These are phyloP conservation scores for Sylvia borin DNA, from an alignment of 2,797 vertebrate genomes.

Conservation along the genomic window DNA sequence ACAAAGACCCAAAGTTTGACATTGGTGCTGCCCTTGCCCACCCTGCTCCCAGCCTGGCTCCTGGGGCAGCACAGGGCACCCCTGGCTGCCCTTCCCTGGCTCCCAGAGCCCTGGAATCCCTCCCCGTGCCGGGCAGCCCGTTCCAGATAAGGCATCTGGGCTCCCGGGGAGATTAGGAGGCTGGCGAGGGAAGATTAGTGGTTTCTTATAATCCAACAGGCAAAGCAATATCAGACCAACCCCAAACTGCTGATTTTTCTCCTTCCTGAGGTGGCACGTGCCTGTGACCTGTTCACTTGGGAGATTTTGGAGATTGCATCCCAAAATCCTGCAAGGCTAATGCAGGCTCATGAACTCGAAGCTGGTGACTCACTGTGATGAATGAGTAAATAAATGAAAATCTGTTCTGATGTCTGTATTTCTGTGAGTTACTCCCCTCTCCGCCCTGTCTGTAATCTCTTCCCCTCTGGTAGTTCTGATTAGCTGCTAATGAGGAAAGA, in stretches of 20 bases:
- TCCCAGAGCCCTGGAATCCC: not conserved
- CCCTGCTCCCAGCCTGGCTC: not conserved
- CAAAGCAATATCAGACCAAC: not conserved
- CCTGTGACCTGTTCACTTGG: not conserved
- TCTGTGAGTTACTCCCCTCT: slow-evolving; percentile 34
- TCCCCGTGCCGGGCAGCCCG: accelerated
- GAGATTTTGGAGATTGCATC: not conserved
- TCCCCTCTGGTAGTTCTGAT: slow-evolving; percentile 54
- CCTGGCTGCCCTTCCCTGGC: accelerated
- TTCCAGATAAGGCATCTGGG: not conserved
- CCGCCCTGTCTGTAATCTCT: slow-evolving; percentile 47
- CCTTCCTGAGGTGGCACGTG: not conserved
- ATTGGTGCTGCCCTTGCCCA: accelerated
- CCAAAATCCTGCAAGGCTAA: not conserved
- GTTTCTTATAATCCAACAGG: not conserved
- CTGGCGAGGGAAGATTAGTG: not conserved
- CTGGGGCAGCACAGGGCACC: not conserved
- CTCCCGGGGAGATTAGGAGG: not conserved
- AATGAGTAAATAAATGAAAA: slow-evolving; percentile 22
- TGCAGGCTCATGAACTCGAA: not conserved
- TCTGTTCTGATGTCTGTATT: slow-evolving; percentile 50
- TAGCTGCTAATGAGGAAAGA: slow-evolving; percentile 54
- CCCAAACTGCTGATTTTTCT: not conserved
- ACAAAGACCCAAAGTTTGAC: accelerated
- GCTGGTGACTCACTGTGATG: not conserved